Percentiles rank a stretch among this genome's conserved stretches.
Conservation (phyloP, 2,797 vertebrate genomes). For the Glyptemys insculpta region DNA sequence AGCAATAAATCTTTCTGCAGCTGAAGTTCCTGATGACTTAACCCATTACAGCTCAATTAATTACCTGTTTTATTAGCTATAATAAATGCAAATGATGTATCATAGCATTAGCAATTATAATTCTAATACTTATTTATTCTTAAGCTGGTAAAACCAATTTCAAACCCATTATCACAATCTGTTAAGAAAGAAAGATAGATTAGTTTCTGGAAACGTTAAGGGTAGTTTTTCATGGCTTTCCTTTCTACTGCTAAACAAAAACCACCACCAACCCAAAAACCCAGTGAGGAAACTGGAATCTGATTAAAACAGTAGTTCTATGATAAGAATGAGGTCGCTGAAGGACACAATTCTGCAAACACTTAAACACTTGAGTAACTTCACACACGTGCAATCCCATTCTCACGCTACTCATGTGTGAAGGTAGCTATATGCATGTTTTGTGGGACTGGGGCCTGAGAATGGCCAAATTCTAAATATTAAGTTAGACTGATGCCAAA, state of each 20-base stretch:
- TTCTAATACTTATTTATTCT: constrained; percentile 50
- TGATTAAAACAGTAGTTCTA: background rate
- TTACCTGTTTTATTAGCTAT: constrained; percentile 53
- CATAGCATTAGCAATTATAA: constrained; percentile 52
- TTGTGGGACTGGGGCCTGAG: background rate
- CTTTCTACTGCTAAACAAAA: background rate
- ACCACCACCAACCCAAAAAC: background rate
- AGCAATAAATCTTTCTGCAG: constrained; percentile 28
- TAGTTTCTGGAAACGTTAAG: background rate
- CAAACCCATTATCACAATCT: rapidly evolving
- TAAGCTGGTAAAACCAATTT: constrained; percentile 31
- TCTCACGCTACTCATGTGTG: background rate
- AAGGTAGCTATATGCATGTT: background rate
- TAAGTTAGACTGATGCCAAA: background rate
- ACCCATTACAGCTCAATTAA: constrained; percentile 57
- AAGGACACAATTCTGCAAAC: background rate
- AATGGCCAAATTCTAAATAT: background rate
- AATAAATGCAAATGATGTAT: constrained; percentile 53
- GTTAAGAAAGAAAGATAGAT: background rate
- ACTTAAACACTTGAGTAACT: background rate
- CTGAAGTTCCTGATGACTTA: constrained; percentile 39
- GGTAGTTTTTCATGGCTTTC: background rate
- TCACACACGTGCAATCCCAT: rapidly evolving
- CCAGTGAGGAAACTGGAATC: background rate
- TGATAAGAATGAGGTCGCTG: background rate